Evolutionary conservation across 1,140 invertebrate genomes (phyloP), one percentile per base, ranked within the genome.

Genomic region (Stegodyphus dumicola): DNA sequence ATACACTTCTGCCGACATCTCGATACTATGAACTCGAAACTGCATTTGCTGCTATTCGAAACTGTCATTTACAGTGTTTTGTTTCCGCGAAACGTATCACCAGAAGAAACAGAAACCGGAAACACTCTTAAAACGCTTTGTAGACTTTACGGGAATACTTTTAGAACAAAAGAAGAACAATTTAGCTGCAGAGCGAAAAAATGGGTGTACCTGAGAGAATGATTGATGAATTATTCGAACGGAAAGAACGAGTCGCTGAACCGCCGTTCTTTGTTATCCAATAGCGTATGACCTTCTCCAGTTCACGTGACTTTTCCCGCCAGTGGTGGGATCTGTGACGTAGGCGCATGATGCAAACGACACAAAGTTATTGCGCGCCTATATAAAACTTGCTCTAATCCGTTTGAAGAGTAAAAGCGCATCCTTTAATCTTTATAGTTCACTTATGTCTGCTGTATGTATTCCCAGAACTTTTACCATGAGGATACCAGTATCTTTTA

Each of bases 401-500:
- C 56, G 15, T 60, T 15, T 60, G 56, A 60, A 60, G 56, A 11
- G 15, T 60, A 9, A 15, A 7, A 11, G 9, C 15, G 9, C 15
- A 60, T 60, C 56, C 9, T 60, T 60, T 60, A 15, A 60, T 11
- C 15, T 60, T 15, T 60, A 15, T 60, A 15, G 9, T 9, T 15
- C 15, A 60, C 56, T 60, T 60, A 60, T 60, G 56, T 60, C 9
- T 1, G 56, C 56, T 60, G 33, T 33, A 3, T 60, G 56, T 15
- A 11, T 2, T 60, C 56, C 15, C n/a, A 80, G 49, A 48, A 56
- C 67, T 53, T 54, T 71, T 17, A 60, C 66, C 15, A 33, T 60
- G 18, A 71, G 78, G 78, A 80, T 80, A 80, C 78, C 78, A 7
- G 66, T 56, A 60, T 64, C 49, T 51, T 71, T 17, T 64, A 80